Base-by-base conservation (phyloP, 2,113 vertebrate species). In the Microcebus ravelobensis region DNA sequence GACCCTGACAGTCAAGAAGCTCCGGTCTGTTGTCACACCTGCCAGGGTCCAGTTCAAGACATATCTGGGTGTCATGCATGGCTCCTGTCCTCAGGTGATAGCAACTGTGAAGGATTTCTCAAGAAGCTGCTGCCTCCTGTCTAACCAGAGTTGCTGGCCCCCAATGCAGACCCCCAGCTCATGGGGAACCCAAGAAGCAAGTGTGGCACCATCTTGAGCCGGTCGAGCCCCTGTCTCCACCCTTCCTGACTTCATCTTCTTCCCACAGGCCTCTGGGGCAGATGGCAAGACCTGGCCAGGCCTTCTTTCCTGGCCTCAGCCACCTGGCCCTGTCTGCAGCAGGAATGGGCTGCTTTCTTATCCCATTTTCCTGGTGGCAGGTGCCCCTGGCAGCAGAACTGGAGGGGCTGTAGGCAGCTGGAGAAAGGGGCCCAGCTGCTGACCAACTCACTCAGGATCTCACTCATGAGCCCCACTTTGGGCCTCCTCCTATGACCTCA, bases 41-140 rank as follows among this genome's bases (percentile, higher is more conserved):
- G 65, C 98, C 96, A 99, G 99, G 98, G 95, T 99, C 97, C 99
- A 99, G 97, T 99, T 99, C 98, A 99, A 99, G 98, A 99, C 99
- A 95, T 99, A 98, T 97, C 99, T 99, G 0, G 99, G 99, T 0
- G 98, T 99, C 96, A 97, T 99, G 98, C 99, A 99, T 98, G 98
- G 98, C 98, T 99, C 99, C 98, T 99, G 98, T 98, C 98, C 99
- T 97, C 99, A 99, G 99, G 99, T 99, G 99, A 99, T 99, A 99
- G 98, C 98, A 89, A 99, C 98, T 1, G 99, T 99, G 98, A 99
- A 99, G 99, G 99, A 93, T 99, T 99, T 98, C 99, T 99, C 27
- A 99, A 99, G 99, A 99, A 99, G 98, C 98, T 99, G 98, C 98
- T 99, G 98, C 99, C 99, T 97, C 99, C 99, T 81, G 99, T 99